phyloP scores from a whole-genome alignment of 2,113 vertebrate species.

The Petrocephalus microphthalmus region DNA sequence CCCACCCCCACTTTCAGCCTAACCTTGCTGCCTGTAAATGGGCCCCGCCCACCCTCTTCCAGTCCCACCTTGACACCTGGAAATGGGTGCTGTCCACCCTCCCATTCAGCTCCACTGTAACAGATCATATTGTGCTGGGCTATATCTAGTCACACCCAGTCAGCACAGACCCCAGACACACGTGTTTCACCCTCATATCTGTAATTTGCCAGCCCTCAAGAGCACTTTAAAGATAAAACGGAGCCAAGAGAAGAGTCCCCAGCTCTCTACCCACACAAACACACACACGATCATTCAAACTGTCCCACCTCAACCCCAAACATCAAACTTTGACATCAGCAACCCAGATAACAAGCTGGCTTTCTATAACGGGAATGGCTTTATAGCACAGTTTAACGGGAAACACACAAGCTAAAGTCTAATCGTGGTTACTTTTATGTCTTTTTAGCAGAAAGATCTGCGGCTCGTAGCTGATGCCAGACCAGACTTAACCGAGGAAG shows the following conservation, averaged over 20 bases:
- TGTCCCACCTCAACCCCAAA: background rate
- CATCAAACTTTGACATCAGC: background rate
- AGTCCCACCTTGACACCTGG: background rate
- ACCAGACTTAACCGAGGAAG: background rate
- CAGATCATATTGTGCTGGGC: background rate
- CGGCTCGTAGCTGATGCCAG: background rate
- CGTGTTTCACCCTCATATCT: background rate
- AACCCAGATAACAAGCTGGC: background rate
- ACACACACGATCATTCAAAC: background rate
- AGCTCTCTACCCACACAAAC: background rate
- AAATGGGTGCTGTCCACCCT: background rate
- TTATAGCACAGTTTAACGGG: background rate
- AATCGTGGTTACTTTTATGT: background rate
- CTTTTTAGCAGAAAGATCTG: background rate
- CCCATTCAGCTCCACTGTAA: background rate
- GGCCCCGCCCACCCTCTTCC: too few relatives aligned
- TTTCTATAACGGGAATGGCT: background rate
- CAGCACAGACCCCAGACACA: background rate
- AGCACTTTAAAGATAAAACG: background rate
- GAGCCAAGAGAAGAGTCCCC: background rate
- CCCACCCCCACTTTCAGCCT: too few relatives aligned
- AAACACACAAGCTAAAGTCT: background rate
- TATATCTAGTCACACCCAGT: background rate
- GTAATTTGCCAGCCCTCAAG: constrained; percentile 18
- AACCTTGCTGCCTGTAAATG: background rate